Evolutionary conservation across 2,113 vertebrate species (phyloP), one percentile per base, ranked within the genome.

Genomic region (Noctilio leporinus): DNA sequence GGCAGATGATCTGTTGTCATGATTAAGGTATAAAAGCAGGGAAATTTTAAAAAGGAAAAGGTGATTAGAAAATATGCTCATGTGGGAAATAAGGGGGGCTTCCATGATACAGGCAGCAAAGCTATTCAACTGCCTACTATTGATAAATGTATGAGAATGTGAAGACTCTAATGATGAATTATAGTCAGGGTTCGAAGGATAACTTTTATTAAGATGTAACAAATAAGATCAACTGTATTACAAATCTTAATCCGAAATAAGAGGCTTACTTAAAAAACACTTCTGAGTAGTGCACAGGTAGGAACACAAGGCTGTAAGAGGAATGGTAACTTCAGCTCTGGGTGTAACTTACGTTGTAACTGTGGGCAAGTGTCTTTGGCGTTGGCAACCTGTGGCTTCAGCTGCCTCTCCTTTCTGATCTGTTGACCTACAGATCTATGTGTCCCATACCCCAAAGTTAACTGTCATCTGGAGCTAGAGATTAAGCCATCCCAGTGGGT

Each of bases 241-340:
- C 55, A 51, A 55, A 55, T 91, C n/a, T 89, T 88, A 75, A 38
- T 90, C 43, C 77, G 40, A 88, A 90, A 73, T 88, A 96, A 91
- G 43, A 87, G 78, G 5, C 82, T 83, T 35, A 53, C 19, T 86
- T 89, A 78, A 91, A 77, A 84, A 70, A 91, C 28, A 80, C 4
- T 92, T 93, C 57, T 22, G 10, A n/a, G 38, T 40, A 77, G 82
- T 59, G 2, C 7, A 51, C 75, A 85, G 26, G 33, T 80, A 49
- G 38, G 49, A 91, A 84, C 55, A 40, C 22, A 80, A 80, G 47
- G 73, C 47, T 72, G 4, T 53, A 28, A 14, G 49, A 93, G 15
- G 72, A 90, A 47, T 53, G 67, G 53, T 75, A 62, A 93, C 70
- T 51, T 83, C 4, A 78, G 62, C 49, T 83, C 76, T 93, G 82